Percentiles rank a stretch among this genome's conserved stretches.
Evolutionary conservation across 1,140 invertebrate genomes (phyloP).

Genomic region (Littorina saxatilis): DNA sequence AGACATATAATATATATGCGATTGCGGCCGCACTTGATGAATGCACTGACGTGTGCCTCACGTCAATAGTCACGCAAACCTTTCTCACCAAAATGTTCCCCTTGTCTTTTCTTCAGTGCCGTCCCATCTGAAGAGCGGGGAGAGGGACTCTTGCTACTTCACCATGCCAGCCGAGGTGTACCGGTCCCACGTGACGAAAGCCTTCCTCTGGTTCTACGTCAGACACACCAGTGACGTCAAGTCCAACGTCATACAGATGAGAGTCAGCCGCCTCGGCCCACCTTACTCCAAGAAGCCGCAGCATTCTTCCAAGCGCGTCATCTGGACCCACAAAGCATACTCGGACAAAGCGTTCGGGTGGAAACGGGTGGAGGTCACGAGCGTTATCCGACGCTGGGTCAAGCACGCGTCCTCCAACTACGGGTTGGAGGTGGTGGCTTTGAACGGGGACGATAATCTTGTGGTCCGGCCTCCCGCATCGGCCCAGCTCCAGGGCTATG

Average conservation of each 20-base stretch:
- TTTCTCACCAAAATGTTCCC: too few relatives aligned
- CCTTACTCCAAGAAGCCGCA: neutral
- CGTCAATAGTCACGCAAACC: too few relatives aligned
- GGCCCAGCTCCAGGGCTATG: conserved; percentile 56
- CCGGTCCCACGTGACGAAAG: conserved; percentile 33
- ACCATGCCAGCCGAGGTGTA: conserved; percentile 31
- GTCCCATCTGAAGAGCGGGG: neutral
- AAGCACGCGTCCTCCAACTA: conserved; percentile 63
- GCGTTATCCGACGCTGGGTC: conserved; percentile 79
- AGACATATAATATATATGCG: too few relatives aligned
- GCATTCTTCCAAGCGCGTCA: neutral
- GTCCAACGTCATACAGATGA: conserved; percentile 27
- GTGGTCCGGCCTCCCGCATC: conserved; percentile 71
- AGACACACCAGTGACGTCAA: conserved; percentile 4
- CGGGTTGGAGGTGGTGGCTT: conserved; percentile 80
- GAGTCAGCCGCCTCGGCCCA: neutral
- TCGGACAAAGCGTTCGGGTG: conserved; percentile 76
- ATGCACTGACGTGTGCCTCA: too few relatives aligned
- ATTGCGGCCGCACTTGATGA: too few relatives aligned
- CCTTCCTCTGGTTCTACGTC: conserved; percentile 50
- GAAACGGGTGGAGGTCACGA: conserved; percentile 90
- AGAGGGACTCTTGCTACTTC: conserved; percentile 40
- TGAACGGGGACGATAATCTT: conserved; percentile 88
- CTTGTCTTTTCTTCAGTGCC: conserved; percentile 24
- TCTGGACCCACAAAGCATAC: conserved; percentile 36